Conservation (phyloP, 2,797 vertebrate species). For the Merluccius polli region DNA sequence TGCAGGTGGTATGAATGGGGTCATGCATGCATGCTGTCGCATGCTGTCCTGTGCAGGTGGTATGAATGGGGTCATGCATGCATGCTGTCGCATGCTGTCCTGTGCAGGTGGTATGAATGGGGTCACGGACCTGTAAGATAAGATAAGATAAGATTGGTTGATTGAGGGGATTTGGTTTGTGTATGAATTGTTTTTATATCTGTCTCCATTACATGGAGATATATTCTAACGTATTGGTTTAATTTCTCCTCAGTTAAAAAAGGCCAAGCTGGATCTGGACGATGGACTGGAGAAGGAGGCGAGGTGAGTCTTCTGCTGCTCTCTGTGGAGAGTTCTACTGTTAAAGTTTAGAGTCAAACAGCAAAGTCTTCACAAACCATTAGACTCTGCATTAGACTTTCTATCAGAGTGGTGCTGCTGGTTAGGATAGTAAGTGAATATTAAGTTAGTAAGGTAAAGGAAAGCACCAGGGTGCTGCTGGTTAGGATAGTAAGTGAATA, state of each 20-base stretch:
- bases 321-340: neutral
- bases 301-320: conserved; percentile 65
- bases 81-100: too few species aligned
- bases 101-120: too few species aligned
- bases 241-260: conserved; percentile 82
- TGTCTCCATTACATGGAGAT: neutral
- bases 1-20: too few species aligned
- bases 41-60: too few species aligned
- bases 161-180: neutral
- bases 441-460: neutral
- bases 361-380: too few species aligned
- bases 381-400: too few species aligned
- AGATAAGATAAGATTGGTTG: too few species aligned
- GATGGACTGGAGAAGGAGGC: conserved; percentile 75
- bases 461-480: too few species aligned
- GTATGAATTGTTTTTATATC: neutral
- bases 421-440: neutral
- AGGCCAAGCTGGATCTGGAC: conserved; percentile 82
- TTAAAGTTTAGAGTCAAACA: neutral
- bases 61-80: too few species aligned
- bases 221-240: conserved; percentile 21
- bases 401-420: neutral
- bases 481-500: too few species aligned
- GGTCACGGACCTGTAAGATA: too few species aligned
- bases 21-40: too few species aligned